phyloP scores from a whole-genome alignment of 1,140 invertebrate genomes.

The Papilio machaon region DNA sequence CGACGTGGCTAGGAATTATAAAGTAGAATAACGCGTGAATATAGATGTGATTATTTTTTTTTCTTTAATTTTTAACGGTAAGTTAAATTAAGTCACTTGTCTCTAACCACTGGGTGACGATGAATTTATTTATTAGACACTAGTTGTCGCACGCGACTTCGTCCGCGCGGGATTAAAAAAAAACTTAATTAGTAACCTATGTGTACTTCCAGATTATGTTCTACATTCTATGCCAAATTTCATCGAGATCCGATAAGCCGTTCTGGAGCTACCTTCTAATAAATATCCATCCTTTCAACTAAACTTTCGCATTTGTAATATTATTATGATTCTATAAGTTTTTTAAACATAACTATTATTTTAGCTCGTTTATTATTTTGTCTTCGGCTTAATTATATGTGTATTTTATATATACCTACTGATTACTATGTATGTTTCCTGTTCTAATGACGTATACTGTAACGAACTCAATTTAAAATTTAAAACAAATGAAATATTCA shows the following conservation, averaged over 20 bases:
- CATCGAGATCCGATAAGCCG: no score
- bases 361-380: neutral
- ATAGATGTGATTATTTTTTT: neutral
- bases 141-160: no score
- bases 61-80: neutral
- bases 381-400: neutral
- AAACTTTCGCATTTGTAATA: no score
- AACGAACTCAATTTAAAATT: neutral
- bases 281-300: no score
- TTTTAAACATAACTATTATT: neutral
- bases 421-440: slow-evolving; percentile 2
- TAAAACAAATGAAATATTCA: slow-evolving; percentile 11
- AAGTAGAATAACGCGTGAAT: neutral
- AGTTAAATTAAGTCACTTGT: neutral
- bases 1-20: slow-evolving; percentile 9
- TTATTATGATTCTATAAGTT: neutral
- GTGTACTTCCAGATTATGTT: no score
- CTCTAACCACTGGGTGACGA: neutral
- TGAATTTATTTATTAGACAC: neutral
- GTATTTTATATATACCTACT: neutral
- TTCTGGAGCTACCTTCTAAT: no score
- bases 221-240: no score
- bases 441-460: neutral
- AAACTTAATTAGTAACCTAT: no score
- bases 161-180: no score